Base-by-base conservation (phyloP, 2,888 invertebrate genomes). In the Trachelus troglodyta region DNA sequence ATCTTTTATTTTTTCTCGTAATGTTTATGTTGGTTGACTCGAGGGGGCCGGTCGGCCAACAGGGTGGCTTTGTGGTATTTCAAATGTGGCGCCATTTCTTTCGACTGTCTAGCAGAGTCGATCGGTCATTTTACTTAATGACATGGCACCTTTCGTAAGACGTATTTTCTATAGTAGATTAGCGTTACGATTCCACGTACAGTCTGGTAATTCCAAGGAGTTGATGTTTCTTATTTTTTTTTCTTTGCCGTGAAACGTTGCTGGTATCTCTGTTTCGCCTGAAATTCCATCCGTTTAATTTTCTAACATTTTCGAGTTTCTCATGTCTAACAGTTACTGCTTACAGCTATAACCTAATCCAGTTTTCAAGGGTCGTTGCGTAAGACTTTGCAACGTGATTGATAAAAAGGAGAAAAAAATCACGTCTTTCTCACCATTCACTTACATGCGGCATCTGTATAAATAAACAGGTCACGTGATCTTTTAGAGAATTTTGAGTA, bases 371-470 rank as follows among this genome's bases (percentile, higher is more conserved):
- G 3, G 9, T 23, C 56, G 2, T 56, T 9, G 0, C 15, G 56
- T 23, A 56, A 56, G 6, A 9, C 56, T 1, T 9, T 56, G 4
- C 23, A 9, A 9, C 23, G 23, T 4, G 23, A 56, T 56, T 56
- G 0, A 23, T 40, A 9, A 6, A 23, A 40, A 37, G 37, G 2
- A 23, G 4, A 3, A 56, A 23, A 40, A 56, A 56, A 56, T 56
- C 23, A 56, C 23, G 56, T 80, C 81, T 76, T 73, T 78, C 35
- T 12, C 3, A 3, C 35, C 12, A 35, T 35, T 35, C 35, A 35
- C 35, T 12, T 12, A 12, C 35, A 11, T 35, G 3, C 35, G 35
- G 3, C 35, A 35, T 12, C 35, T 73, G 31, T n/a, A 2, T 33
- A 71, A 69, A 37, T 33, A 75, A 56, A 35, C 11, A 12, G 12